phyloP scores from a whole-genome alignment of 2,888 invertebrate species.

The Folsomia manolachei region DNA sequence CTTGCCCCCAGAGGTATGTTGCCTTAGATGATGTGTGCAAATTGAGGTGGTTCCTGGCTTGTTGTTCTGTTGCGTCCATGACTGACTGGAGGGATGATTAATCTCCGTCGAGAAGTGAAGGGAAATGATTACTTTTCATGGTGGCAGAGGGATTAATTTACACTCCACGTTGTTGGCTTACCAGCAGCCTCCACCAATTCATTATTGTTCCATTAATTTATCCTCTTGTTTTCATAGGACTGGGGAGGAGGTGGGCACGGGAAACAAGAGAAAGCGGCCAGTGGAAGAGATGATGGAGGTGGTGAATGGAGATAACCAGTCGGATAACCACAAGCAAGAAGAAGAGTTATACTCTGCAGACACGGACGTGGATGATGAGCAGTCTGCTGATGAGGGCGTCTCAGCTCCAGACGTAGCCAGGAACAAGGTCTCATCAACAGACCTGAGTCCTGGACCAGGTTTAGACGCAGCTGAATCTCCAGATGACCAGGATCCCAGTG shows the following conservation, averaged over 20 bases:
- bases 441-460: neutral
- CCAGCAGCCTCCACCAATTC: neutral
- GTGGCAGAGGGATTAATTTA: neutral
- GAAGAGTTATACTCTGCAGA: conserved; percentile 35
- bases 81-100: neutral
- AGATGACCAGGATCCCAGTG: neutral
- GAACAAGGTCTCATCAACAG: neutral
- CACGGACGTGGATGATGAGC: conserved; percentile 44
- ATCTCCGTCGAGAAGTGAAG: neutral
- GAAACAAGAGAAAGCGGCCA: conserved; percentile 22
- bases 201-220: neutral
- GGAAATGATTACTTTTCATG: neutral
- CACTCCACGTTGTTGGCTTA: neutral
- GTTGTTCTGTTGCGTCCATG: neutral
- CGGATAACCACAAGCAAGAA: conserved; percentile 18
- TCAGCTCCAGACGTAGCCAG: conserved; percentile 9
- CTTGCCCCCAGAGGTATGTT: neutral
- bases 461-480: neutral
- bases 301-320: conserved; percentile 26
- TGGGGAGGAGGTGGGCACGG: conserved; percentile 2
- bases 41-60: too few species aligned
- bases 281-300: conserved; percentile 27
- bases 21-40: too few species aligned
- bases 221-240: neutral
- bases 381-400: conserved; percentile 20